Evolutionary conservation across 2,888 invertebrate species (phyloP).

Genomic region (Agrochola macilenta): DNA sequence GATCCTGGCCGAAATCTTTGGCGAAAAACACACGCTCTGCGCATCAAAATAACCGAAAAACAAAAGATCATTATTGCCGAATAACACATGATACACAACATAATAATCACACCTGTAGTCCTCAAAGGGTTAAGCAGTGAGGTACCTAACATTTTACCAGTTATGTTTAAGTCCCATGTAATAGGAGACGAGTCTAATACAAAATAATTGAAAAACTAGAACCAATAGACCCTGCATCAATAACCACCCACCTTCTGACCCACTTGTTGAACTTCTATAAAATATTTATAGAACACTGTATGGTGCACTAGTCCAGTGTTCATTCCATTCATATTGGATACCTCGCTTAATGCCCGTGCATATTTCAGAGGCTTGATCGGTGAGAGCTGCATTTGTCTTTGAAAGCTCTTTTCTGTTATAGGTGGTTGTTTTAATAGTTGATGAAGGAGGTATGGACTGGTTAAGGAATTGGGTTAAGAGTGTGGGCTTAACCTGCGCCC

Average conservation of each 20-base stretch:
- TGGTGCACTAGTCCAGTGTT: slow-evolving; percentile 36
- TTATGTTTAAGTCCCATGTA: neutral
- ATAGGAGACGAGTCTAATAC: too few species aligned
- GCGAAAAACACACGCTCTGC: too few species aligned
- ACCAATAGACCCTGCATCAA: slow-evolving; percentile 4
- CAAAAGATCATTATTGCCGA: neutral
- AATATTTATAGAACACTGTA: slow-evolving; percentile 54
- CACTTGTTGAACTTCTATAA: slow-evolving; percentile 59
- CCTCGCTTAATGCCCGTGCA: slow-evolving; percentile 69
- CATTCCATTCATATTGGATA: slow-evolving; percentile 69
- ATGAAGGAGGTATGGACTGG: neutral
- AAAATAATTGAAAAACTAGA: slow-evolving; percentile 16
- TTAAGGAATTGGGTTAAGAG: neutral
- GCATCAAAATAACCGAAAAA: neutral
- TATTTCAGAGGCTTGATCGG: slow-evolving; percentile 65
- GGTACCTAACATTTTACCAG: neutral
- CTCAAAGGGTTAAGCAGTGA: neutral
- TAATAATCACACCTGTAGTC: neutral
- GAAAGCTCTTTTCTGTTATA: slow-evolving; percentile 10
- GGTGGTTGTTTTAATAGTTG: neutral
- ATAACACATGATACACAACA: neutral
- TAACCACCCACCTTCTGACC: slow-evolving; percentile 36
- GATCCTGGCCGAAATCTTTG: neutral
- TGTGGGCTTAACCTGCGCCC: neutral
- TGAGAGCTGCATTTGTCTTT: slow-evolving; percentile 51